A percentile compares a stretch with the other conserved stretches of the same genome.
Conservation (phyloP, 2,797 vertebrate genomes). For the Neoniphon sammara region DNA sequence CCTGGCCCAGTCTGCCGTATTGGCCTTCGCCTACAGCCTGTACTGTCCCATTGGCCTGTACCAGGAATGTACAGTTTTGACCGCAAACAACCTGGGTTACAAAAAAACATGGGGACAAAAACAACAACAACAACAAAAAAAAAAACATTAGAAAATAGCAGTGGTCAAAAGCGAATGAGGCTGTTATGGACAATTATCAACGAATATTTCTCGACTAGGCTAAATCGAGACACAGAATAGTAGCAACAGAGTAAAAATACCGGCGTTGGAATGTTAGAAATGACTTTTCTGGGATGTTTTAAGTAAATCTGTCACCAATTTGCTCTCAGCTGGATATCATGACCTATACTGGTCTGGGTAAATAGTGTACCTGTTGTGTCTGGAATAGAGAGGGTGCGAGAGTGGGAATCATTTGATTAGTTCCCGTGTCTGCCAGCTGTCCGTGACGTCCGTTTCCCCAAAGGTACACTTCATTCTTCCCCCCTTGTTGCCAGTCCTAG, state of each 20-base stretch:
- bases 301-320: no score
- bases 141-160: slow-evolving; percentile 16
- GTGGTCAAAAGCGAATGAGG: slow-evolving; percentile 5
- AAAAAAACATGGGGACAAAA: slow-evolving; percentile 21
- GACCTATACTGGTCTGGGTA: neutral
- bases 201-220: neutral
- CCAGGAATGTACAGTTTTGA: slow-evolving; percentile 87
- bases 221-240: neutral
- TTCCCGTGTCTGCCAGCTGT: slow-evolving; percentile 84
- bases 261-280: no score
- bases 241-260: neutral
- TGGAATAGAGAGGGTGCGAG: slow-evolving; percentile 82
- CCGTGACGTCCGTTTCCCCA: slow-evolving; percentile 87
- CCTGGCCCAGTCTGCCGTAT: slow-evolving; percentile 86
- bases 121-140: no score
- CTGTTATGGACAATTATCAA: no score
- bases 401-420: slow-evolving; percentile 81
- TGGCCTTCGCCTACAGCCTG: slow-evolving; percentile 87
- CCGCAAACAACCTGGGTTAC: slow-evolving; percentile 84
- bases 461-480: slow-evolving; percentile 85
- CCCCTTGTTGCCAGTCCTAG: slow-evolving; percentile 88
- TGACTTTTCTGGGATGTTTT: no score
- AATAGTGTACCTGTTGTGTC: slow-evolving; percentile 81
- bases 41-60: slow-evolving; percentile 85
- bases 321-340: no score